These are phyloP conservation scores for Philhelius pedissequus DNA, from an alignment of 2,888 invertebrate species.

Conservation along the genomic window DNA sequence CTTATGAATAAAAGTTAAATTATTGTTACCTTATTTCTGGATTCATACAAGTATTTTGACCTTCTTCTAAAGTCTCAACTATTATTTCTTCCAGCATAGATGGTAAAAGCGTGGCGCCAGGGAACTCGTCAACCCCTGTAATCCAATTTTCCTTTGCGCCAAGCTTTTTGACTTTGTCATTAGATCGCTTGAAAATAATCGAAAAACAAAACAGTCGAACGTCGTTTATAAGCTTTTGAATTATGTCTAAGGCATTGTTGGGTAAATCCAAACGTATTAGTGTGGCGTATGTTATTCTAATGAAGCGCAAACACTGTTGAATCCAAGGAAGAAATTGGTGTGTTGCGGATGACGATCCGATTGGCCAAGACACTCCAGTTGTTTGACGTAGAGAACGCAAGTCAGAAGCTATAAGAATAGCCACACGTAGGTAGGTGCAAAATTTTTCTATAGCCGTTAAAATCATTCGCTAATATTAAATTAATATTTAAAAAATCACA, in stretches of 20 bases:
- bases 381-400: conserved; percentile 77
- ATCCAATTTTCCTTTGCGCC: conserved; percentile 91
- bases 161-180: conserved; percentile 86
- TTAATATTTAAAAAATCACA: neutral
- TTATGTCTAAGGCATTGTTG: conserved; percentile 90
- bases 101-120: conserved; percentile 90
- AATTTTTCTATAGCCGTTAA: conserved; percentile 87
- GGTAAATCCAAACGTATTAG: conserved; percentile 92
- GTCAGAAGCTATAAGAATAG: conserved; percentile 85
- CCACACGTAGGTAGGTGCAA: conserved; percentile 85
- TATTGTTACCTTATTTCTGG: conserved; percentile 84
- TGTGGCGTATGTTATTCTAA: conserved; percentile 89
- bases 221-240: conserved; percentile 91
- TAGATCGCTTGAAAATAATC: conserved; percentile 90
- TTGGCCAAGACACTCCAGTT: conserved; percentile 77
- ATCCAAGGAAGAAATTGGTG: conserved; percentile 84
- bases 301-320: conserved; percentile 88
- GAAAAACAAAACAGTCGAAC: conserved; percentile 92
- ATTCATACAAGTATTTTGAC: conserved; percentile 85
- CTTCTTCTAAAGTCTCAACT: conserved; percentile 85
- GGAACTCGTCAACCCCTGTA: conserved; percentile 90
- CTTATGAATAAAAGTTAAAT: neutral
- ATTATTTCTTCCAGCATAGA: conserved; percentile 86
- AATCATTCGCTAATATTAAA: conserved; percentile 84
- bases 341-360: conserved; percentile 80